Evolutionary conservation across 2,888 invertebrate genomes (phyloP), one percentile per base, ranked within the genome.

Genomic region (Cataglyphis rosenhaueri): DNA sequence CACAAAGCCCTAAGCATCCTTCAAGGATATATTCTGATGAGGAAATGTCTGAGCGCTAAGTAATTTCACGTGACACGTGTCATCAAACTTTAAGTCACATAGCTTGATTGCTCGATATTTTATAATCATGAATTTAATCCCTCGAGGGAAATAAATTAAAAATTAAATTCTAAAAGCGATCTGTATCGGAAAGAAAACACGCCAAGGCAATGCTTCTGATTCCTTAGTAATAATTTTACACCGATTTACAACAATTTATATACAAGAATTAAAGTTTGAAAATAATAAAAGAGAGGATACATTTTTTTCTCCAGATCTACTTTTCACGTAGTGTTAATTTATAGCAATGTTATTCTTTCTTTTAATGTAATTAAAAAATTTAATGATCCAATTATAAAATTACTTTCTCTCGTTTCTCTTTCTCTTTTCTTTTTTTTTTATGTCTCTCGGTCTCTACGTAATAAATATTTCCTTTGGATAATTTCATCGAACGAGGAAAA

Each of bases 1-100:
- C 82, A 71, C 35, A 48, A 32, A 62, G 41, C 29, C 12, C 70
- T 32, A 73, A 68, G 64, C 52, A 75, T 21, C 68, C 41, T 59
- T 41, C 44, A 44, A 25, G n/a, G 66, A 73, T 41, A 38, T 57
- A 66, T 35, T 38, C 44, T 35, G 66, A 81, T 66, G 70, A 59
- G 32, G 8, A 52, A 52, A n/a, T 44, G 18, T 9, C 55, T 15
- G 29, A n/a, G 15, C 10, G 41, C 21, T 78, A 78, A 59, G 59
- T 70, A 70, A 71, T 35, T 71, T 18, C 25, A 35, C 44, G 15
- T 32, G 29, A 32, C 6, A 12, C 10, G 15, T 29, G 2, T 61
- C 15, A 32, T 48, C 21, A 21, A 62, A 73, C 32, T 73, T 59
- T 73, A 38, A 44, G 21, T 44, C 48, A 29, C n/a, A 35, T 64